Conservation (phyloP, 1,140 invertebrate genomes). For the Pogonus chalceus region DNA sequence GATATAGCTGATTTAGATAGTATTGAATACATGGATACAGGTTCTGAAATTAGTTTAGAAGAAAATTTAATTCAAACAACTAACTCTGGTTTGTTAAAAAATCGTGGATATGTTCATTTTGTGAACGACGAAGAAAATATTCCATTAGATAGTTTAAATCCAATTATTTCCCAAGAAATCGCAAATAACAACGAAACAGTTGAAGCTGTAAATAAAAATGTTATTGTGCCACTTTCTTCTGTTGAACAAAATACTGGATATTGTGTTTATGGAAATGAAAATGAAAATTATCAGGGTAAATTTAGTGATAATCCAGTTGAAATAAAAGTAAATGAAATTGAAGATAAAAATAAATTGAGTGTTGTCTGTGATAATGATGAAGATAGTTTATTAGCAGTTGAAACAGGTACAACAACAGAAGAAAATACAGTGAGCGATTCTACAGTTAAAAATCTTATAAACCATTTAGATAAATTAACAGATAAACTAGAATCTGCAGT, state of each 20-base stretch:
- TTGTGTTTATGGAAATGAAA: constrained; percentile 21
- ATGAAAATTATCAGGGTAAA: constrained; percentile 10
- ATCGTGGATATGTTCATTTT: constrained; percentile 59
- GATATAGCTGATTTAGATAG: constrained; percentile 35
- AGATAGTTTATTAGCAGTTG: constrained; percentile 43
- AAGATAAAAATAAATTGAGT: constrained; percentile 22
- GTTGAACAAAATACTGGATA: constrained; percentile 25
- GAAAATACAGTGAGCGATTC: constrained; percentile 38
- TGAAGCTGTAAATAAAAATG: constrained; percentile 11
- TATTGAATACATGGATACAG: constrained; percentile 69
- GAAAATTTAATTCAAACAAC: constrained; percentile 43
- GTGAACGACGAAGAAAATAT: constrained; percentile 46
- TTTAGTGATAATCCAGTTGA: constrained; percentile 23
- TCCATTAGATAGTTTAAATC: constrained; percentile 47
- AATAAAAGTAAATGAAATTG: constrained; percentile 23
- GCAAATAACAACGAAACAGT: background rate
- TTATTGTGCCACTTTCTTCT: constrained; percentile 11
- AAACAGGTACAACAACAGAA: constrained; percentile 47
- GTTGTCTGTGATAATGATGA: constrained; percentile 42
- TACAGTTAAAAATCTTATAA: constrained; percentile 31
- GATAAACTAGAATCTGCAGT: constrained; percentile 12
- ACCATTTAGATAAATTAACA: background rate
- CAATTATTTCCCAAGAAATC: constrained; percentile 11
- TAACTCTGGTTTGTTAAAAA: constrained; percentile 42
- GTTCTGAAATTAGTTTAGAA: constrained; percentile 51